phyloP scores from a whole-genome alignment of 2,888 invertebrate species.

The Pherbina coryleti region DNA sequence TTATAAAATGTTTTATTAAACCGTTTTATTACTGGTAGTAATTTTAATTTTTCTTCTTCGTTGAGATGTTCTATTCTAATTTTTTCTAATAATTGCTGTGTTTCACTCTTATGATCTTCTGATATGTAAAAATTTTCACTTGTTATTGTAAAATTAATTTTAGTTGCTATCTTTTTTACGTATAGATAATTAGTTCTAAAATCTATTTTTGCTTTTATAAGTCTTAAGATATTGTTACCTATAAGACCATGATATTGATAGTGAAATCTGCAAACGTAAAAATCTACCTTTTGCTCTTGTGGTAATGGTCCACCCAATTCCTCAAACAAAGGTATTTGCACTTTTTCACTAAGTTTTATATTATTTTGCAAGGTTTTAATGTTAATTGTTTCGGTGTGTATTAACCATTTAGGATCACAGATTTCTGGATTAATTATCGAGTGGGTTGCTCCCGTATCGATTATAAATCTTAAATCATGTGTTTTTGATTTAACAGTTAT shows the following conservation, averaged over 20 bases:
- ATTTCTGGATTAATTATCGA: conserved; percentile 39
- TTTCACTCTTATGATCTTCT: neutral
- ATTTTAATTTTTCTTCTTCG: neutral
- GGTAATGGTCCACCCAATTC: conserved; percentile 32
- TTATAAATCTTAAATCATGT: no score
- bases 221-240: conserved; percentile 39
- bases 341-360: conserved; percentile 19
- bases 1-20: conserved; percentile 16
- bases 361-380: conserved; percentile 38
- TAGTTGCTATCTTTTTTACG: no score
- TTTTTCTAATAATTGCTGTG: conserved; percentile 1
- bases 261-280: conserved; percentile 40
- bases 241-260: conserved; percentile 40
- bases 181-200: conserved; percentile 21
- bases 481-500: no score
- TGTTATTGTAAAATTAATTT: neutral
- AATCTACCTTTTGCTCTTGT: conserved; percentile 23
- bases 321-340: no score
- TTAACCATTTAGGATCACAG: conserved; percentile 36
- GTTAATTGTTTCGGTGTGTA: neutral
- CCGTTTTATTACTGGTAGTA: neutral
- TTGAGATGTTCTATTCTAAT: conserved; percentile 35
- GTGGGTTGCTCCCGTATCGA: conserved; percentile 38
- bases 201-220: conserved; percentile 30
- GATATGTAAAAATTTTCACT: no score